A percentile compares a stretch with the other conserved stretches of the same genome.
Conservation (phyloP, 2,888 invertebrate genomes). For the Ectemnius cavifrons region DNA sequence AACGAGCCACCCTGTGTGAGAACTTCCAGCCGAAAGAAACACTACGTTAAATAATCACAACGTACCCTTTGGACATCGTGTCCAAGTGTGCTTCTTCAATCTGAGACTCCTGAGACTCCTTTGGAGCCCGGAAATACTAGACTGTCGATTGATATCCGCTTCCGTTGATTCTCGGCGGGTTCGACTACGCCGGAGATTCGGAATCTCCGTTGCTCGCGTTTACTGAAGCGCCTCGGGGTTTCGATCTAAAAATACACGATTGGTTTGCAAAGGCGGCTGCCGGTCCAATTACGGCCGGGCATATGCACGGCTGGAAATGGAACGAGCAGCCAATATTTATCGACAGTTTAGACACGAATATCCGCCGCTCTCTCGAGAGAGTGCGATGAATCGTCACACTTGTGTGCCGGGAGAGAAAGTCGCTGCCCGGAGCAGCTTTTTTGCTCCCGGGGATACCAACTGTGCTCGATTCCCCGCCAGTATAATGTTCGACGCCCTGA, state of each 20-base stretch:
- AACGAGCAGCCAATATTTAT: constrained; percentile 29
- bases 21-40: constrained; percentile 66
- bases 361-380: constrained; percentile 16
- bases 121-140: too few relatives aligned
- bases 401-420: constrained; percentile 52
- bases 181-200: too few relatives aligned
- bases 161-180: too few relatives aligned
- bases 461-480: constrained; percentile 47
- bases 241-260: background rate
- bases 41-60: constrained; percentile 61
- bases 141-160: too few relatives aligned
- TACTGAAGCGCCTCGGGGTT: too few relatives aligned
- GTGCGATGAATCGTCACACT: constrained; percentile 51
- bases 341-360: constrained; percentile 31
- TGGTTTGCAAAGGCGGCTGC: background rate
- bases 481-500: constrained; percentile 1
- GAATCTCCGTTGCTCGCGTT: too few relatives aligned
- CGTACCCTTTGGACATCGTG: too few relatives aligned
- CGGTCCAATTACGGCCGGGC: background rate
- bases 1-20: constrained; percentile 64
- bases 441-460: constrained; percentile 42
- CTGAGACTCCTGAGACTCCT: too few relatives aligned
- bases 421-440: constrained; percentile 42
- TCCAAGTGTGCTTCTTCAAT: too few relatives aligned
- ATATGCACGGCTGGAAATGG: background rate